These are phyloP conservation scores for Meloidogyne exigua DNA, from an alignment of 1,140 invertebrate species.

Conservation along the genomic window DNA sequence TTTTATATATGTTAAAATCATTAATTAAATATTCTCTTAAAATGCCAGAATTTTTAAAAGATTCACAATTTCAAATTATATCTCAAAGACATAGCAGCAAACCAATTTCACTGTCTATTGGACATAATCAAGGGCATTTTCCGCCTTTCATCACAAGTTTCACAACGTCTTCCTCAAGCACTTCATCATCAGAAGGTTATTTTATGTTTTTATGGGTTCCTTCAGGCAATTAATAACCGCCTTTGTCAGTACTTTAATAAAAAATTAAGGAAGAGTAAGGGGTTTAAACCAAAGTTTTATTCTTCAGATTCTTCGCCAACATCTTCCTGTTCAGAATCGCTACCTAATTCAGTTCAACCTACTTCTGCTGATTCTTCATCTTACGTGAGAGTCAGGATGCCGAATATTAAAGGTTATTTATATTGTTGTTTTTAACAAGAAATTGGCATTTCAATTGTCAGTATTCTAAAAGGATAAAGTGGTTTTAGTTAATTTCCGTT, in stretches of 20 bases:
- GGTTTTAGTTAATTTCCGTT: no score
- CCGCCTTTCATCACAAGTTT: neutral
- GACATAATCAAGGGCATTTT: neutral
- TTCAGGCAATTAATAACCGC: no score
- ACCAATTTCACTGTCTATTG: neutral
- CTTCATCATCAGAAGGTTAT: neutral
- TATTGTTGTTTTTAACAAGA: no score
- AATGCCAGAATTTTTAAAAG: constrained; percentile 2
- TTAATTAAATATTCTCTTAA: neutral
- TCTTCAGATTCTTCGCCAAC: neutral
- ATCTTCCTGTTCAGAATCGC: neutral
- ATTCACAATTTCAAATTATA: constrained; percentile 1
- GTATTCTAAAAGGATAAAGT: no score
- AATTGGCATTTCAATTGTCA: no score
- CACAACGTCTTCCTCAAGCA: neutral
- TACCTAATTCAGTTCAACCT: neutral
- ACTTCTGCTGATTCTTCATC: neutral
- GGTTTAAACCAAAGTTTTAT: no score
- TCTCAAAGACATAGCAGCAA: neutral
- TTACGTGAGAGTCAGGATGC: constrained; percentile 17
- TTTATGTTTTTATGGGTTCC: no score
- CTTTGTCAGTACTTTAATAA: no score
- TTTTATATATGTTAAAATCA: neutral
- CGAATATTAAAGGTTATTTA: constrained; percentile 63
- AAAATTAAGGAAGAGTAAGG: no score